Percentiles rank a stretch among this genome's conserved stretches.
phyloP scores from a whole-genome alignment of 2,888 invertebrate genomes.

The Hypercompe scribonia region DNA sequence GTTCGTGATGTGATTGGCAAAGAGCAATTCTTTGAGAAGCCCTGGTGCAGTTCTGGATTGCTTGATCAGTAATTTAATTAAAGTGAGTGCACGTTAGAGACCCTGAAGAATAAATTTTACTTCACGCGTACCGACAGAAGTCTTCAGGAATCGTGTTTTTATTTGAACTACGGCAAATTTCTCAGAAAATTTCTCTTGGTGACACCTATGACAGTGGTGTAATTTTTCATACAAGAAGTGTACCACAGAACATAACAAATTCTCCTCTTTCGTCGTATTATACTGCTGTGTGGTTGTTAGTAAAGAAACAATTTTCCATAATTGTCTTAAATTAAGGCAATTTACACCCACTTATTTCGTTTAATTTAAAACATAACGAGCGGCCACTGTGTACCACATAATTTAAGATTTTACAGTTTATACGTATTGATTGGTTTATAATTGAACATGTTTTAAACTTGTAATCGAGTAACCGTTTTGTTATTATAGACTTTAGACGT shows the following conservation, averaged over 20 bases:
- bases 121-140: slow-evolving; percentile 48
- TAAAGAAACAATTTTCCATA: slow-evolving; percentile 23
- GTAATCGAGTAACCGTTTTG: slow-evolving; percentile 13
- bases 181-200: slow-evolving; percentile 43
- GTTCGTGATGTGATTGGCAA: slow-evolving; percentile 34
- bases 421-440: slow-evolving; percentile 12
- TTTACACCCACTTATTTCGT: slow-evolving; percentile 36
- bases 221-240: slow-evolving; percentile 29
- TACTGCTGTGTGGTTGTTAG: background rate
- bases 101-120: slow-evolving; percentile 63
- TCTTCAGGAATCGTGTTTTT: slow-evolving; percentile 55
- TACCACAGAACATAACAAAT: background rate
- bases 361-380: slow-evolving; percentile 33
- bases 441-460: slow-evolving; percentile 13
- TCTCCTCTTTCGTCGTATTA: background rate
- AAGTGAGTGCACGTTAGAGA: slow-evolving; percentile 71
- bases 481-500: slow-evolving; percentile 7
- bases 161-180: slow-evolving; percentile 56
- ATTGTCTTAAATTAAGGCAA: slow-evolving; percentile 31
- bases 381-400: slow-evolving; percentile 16
- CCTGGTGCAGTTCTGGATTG: slow-evolving; percentile 64
- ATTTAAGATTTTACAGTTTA: slow-evolving; percentile 26
- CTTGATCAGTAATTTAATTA: slow-evolving; percentile 77
- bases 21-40: slow-evolving; percentile 57
- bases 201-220: slow-evolving; percentile 37